Evolutionary conservation across 2,888 invertebrate species (phyloP).

Genomic region (Loripinus fragilis): DNA sequence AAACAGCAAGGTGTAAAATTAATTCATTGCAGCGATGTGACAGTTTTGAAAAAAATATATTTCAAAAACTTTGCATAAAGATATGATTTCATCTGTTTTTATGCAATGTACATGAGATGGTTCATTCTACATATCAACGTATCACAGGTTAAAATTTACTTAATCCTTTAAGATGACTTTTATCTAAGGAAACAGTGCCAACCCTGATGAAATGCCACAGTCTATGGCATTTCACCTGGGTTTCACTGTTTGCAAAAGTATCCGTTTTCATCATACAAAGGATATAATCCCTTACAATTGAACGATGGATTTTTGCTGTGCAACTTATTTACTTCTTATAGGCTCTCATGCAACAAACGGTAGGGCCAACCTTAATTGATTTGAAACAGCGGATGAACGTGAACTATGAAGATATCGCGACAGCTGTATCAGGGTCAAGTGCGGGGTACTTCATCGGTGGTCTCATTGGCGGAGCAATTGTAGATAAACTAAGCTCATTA

Average conservation of each 20-base stretch:
- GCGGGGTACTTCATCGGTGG: slow-evolving; percentile 60
- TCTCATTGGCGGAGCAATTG: slow-evolving; percentile 50
- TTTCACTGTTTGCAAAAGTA: background rate
- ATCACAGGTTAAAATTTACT: too few species aligned
- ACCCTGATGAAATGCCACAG: too few species aligned
- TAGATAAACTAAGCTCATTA: slow-evolving; percentile 58
- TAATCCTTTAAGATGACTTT: too few species aligned
- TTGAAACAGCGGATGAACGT: slow-evolving; percentile 55
- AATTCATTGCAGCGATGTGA: too few species aligned
- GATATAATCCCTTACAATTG: background rate
- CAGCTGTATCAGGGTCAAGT: slow-evolving; percentile 63
- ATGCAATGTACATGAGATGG: too few species aligned
- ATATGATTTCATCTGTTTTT: too few species aligned
- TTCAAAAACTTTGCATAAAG: too few species aligned
- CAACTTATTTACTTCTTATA: background rate
- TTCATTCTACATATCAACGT: too few species aligned
- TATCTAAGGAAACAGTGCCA: too few species aligned
- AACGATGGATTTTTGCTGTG: background rate
- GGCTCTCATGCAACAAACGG: slow-evolving; percentile 67
- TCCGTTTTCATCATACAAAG: background rate
- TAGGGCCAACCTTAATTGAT: slow-evolving; percentile 69
- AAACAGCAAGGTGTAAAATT: too few species aligned
- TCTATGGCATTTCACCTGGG: background rate
- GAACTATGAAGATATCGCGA: slow-evolving; percentile 66
- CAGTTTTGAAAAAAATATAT: too few species aligned